These are phyloP conservation scores for Forbesichthys papilliferus DNA, from an alignment of 2,113 vertebrate species.

Conservation along the genomic window DNA sequence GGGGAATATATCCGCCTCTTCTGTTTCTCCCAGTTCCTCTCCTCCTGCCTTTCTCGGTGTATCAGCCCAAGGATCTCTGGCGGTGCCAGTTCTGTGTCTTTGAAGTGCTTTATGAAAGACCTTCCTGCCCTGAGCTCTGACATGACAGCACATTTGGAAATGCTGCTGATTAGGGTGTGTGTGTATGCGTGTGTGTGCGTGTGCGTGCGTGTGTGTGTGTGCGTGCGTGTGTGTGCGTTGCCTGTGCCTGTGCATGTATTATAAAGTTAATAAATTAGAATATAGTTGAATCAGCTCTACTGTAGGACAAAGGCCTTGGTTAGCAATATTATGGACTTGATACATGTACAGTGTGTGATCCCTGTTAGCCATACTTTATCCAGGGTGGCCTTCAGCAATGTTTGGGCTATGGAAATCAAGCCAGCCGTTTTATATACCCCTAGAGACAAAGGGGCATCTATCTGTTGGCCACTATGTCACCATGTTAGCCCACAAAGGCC, in stretches of 20 bases:
- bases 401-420: slow-evolving; percentile 59
- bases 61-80: slow-evolving; percentile 49
- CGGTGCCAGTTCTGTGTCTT: slow-evolving; percentile 55
- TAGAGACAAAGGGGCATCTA: slow-evolving; percentile 46
- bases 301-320: not conserved
- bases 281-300: not conserved
- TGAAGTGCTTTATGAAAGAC: slow-evolving; percentile 61
- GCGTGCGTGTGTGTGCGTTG: not conserved
- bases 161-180: slow-evolving; percentile 46
- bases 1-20: slow-evolving; percentile 13
- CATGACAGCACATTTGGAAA: slow-evolving; percentile 16
- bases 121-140: slow-evolving; percentile 43
- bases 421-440: slow-evolving; percentile 43
- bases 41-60: slow-evolving; percentile 40
- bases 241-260: not conserved
- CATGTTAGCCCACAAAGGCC: slow-evolving; percentile 41
- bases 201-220: not conserved
- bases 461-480: not conserved
- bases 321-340: no score
- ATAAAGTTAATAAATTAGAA: not conserved
- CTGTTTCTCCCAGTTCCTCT: slow-evolving; percentile 22
- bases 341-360: no score
- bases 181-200: slow-evolving; percentile 22
- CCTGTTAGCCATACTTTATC: slow-evolving; percentile 24
- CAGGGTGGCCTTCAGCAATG: slow-evolving; percentile 48